Conservation (phyloP, 2,888 invertebrate species). For the Heliconius sara region DNA sequence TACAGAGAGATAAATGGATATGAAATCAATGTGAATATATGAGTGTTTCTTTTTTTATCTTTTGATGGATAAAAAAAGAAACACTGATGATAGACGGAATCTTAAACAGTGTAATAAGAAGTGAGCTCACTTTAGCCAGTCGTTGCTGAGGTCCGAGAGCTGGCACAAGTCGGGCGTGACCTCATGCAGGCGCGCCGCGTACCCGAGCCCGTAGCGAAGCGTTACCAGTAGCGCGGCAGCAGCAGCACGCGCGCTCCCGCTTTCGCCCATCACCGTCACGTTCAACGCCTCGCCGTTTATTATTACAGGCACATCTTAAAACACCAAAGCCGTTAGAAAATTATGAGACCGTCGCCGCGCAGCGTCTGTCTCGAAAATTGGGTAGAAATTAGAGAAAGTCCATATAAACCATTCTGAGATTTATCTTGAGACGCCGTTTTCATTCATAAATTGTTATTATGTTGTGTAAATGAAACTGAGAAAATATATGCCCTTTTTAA, state of each 20-base stretch:
- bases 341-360: neutral
- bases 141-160: neutral
- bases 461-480: too few relatives aligned
- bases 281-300: constrained; percentile 15
- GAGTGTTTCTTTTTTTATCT: too few relatives aligned
- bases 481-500: too few relatives aligned
- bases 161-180: constrained; percentile 27
- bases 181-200: constrained; percentile 53
- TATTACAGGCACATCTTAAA: constrained; percentile 21
- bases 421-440: too few relatives aligned
- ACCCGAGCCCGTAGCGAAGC: constrained; percentile 88
- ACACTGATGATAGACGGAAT: too few relatives aligned
- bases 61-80: too few relatives aligned
- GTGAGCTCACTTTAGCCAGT: constrained; percentile 20
- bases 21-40: too few relatives aligned
- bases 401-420: too few relatives aligned
- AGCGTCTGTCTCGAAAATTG: neutral
- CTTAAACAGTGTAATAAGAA: too few relatives aligned
- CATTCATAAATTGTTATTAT: too few relatives aligned
- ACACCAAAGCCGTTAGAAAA: neutral
- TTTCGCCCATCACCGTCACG: constrained; percentile 85
- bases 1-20: too few relatives aligned
- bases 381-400: too few relatives aligned
- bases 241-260: constrained; percentile 86
- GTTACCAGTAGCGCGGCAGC: constrained; percentile 91